phyloP scores from a whole-genome alignment of 2,113 vertebrate genomes.

The Todiramphus chloris region DNA sequence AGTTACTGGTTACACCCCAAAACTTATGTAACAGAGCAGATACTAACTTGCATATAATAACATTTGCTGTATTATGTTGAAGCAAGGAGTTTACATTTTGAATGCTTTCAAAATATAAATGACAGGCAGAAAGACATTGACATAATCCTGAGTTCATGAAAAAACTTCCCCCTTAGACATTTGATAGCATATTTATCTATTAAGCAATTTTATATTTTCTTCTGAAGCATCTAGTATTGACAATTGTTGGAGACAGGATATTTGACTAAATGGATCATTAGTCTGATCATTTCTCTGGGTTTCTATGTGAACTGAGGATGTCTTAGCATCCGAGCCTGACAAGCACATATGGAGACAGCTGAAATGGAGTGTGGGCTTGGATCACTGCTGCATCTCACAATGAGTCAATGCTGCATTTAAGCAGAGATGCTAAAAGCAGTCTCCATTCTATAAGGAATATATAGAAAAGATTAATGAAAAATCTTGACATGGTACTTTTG shows the following conservation, averaged over 20 bases:
- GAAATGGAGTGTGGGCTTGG: not conserved
- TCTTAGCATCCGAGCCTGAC: not conserved
- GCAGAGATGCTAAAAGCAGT: not conserved
- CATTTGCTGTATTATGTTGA: not conserved
- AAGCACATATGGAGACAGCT: not conserved
- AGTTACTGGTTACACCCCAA: not conserved
- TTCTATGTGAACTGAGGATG: not conserved
- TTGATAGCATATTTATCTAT: not conserved
- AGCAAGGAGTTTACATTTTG: not conserved
- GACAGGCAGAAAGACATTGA: not conserved
- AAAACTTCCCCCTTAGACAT: not conserved
- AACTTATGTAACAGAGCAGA: not conserved
- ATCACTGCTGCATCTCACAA: not conserved
- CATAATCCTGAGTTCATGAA: not conserved
- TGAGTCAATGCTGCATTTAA: not conserved
- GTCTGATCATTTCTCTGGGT: not conserved
- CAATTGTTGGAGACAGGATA: not conserved
- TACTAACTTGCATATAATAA: not conserved
- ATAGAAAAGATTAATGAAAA: not conserved
- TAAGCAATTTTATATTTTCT: not conserved
- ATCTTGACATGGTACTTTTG: not conserved
- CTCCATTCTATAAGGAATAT: not conserved
- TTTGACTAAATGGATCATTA: conserved; percentile 23
- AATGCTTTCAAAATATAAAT: not conserved
- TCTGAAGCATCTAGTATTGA: not conserved